Evolutionary conservation across 2,797 vertebrate species (phyloP), one percentile per base, ranked within the genome.

Genomic region (Calcarius lapponicus): DNA sequence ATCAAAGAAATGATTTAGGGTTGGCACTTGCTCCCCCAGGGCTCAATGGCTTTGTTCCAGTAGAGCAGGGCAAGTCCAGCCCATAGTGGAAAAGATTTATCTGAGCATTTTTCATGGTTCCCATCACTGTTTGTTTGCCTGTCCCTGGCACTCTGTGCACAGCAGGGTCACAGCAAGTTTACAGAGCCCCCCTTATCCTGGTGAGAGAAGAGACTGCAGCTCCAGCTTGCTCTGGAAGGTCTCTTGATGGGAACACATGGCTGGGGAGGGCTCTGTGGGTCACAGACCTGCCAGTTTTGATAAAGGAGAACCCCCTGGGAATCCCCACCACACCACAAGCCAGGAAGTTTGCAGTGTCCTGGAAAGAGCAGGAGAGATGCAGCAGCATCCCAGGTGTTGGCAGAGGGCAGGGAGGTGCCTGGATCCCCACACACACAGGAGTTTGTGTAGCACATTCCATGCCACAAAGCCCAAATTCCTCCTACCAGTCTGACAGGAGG

Each of bases 1-100:
- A 97, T 96, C 95, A 96, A 92, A 96, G 48, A 66, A 84, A 88
- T 96, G 60, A 95, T 96, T 94, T 93, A 91, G 80, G 90, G 67
- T 80, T 88, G 87, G 86, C 88, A 76, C 74, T 85, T 96, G 80
- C 60, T 95, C 80, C 94, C 92, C 70, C 60, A 94, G 74, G 95
- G 67, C 80, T 90, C 86, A 71, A 15, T 96, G 94, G 86, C 90
- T 95, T 48, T 57, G 56, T 92, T 96, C 95, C 95, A 90, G 51
- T 73, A 90, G 76, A 92, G 91, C 76, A 88, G 78, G 78, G 62
- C 56, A 34, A 56, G 91, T 70, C 76, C 45, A 84, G 86, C 73
- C 82, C 76, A 47, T 38, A 79, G 40, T 81, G 70, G 88, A 42
- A 85, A 76, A 88, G 58, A 80, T 90, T 86, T 47, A 70, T 84